phyloP scores from a whole-genome alignment of 2,888 invertebrate genomes.

The Tetragonula carbonaria region DNA sequence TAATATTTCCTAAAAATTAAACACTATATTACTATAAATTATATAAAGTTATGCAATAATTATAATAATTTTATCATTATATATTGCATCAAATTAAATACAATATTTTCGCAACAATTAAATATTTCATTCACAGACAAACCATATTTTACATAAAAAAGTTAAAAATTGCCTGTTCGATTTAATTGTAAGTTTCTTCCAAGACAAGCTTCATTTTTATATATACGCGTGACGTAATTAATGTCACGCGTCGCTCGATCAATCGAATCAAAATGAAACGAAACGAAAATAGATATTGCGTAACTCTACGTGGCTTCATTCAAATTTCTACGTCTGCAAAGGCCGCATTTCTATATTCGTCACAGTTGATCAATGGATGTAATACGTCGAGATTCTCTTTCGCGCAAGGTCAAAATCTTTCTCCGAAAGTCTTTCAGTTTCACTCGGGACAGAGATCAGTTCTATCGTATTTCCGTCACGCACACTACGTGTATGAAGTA shows the following conservation, averaged over 20 bases:
- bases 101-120: no score
- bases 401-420: conserved; percentile 37
- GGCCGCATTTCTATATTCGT: conserved; percentile 3
- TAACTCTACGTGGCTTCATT: not conserved
- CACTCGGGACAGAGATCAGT: conserved; percentile 44
- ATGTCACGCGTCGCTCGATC: not conserved
- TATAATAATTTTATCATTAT: no score
- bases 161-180: not conserved
- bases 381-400: conserved; percentile 20
- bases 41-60: no score
- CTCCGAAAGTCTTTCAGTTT: conserved; percentile 18
- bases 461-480: conserved; percentile 11
- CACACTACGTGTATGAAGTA: conserved; percentile 3
- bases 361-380: conserved; percentile 36
- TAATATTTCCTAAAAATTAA: no score
- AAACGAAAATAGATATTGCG: not conserved
- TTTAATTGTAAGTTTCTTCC: not conserved
- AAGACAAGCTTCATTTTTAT: not conserved
- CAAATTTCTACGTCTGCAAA: not conserved
- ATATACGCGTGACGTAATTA: not conserved
- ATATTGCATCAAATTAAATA: no score
- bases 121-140: no score
- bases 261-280: not conserved
- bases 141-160: no score
- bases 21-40: no score